Base-by-base conservation (phyloP, 2,113 vertebrate species). In the Centropus bengalensis region DNA sequence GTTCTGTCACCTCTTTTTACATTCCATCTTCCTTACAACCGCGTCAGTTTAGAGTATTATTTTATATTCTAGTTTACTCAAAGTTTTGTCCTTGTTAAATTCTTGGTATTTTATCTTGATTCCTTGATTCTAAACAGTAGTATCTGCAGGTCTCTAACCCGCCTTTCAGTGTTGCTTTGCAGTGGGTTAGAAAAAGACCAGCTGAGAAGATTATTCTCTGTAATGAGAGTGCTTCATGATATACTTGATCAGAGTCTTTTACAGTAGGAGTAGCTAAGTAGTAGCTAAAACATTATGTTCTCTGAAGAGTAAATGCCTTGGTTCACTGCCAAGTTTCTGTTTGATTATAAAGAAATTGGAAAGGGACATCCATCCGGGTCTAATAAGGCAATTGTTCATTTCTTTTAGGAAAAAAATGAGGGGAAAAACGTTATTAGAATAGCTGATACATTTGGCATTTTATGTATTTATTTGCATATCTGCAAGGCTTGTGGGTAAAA, bases 381-480 rank as follows among this genome's bases (percentile, higher is more conserved):
- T 71, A 79, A 73, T 59, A 74, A 81, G 88, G 75, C 58, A 84
- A 78, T 83, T 66, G 66, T 75, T 84, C 14, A 67, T 82, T 47
- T 84, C 44, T 73, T 92, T 85, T 54, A 63, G 62, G 40, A 70
- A 89, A 82, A 91, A 89, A 80, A 88, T 23, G 33, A 91, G 28
- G n/a, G 59, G 33, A 67, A 81, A 94, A 73, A 70, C 3, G 1
- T 83, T 77, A 60, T 94, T 69, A 73, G 30, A 73, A 76, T 73
- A 89, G 58, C 38, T 76, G 67, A 92, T 94, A 70, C 45, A 54
- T 81, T 92, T 93, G 86, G 79, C 66, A 88, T 78, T 95, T 92
- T 88, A 51, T 64, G 38, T 93, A 88, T 96, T 96, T 92, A 92
- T 96, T 91, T 96, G 90, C 67, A 86, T 91, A 69, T 93, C 85